Conservation (phyloP, 2,113 vertebrate genomes). For the Daubentonia madagascariensis region DNA sequence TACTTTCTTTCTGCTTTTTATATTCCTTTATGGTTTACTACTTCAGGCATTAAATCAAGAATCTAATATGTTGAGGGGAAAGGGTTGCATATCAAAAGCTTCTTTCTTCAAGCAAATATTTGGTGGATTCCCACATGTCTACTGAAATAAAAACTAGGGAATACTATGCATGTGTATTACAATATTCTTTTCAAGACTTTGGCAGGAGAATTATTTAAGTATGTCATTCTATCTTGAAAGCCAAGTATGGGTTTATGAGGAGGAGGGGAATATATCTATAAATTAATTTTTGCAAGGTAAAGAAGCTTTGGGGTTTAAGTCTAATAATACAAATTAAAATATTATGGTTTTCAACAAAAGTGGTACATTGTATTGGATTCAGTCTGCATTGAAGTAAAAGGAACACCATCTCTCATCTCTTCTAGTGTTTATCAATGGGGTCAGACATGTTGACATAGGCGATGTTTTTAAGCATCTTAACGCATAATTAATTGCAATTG, state of each 20-base stretch:
- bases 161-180: neutral
- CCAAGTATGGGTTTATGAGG: slow-evolving; percentile 31
- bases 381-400: neutral
- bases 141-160: slow-evolving; percentile 62
- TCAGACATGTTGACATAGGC: neutral
- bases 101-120: slow-evolving; percentile 73
- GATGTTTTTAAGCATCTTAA: neutral
- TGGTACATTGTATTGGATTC: neutral
- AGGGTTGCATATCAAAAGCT: slow-evolving; percentile 55
- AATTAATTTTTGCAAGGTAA: slow-evolving; percentile 34
- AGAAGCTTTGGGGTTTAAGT: slow-evolving; percentile 3
- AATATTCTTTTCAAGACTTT: slow-evolving; percentile 64
- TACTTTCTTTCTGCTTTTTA: slow-evolving; percentile 67
- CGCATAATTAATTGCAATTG: neutral
- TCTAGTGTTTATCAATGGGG: neutral
- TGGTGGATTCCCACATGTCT: slow-evolving; percentile 70
- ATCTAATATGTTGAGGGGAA: slow-evolving; percentile 59
- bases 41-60: slow-evolving; percentile 68
- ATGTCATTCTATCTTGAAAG: slow-evolving; percentile 49
- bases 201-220: slow-evolving; percentile 50
- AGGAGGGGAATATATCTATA: neutral
- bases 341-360: neutral
- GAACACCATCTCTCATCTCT: neutral
- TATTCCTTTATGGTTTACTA: slow-evolving; percentile 62
- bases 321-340: slow-evolving; percentile 35